A percentile compares a stretch with the other conserved stretches of the same genome.
These are phyloP conservation scores for Choristoneura fumiferana DNA, from an alignment of 1,140 invertebrate genomes.

Conservation along the genomic window DNA sequence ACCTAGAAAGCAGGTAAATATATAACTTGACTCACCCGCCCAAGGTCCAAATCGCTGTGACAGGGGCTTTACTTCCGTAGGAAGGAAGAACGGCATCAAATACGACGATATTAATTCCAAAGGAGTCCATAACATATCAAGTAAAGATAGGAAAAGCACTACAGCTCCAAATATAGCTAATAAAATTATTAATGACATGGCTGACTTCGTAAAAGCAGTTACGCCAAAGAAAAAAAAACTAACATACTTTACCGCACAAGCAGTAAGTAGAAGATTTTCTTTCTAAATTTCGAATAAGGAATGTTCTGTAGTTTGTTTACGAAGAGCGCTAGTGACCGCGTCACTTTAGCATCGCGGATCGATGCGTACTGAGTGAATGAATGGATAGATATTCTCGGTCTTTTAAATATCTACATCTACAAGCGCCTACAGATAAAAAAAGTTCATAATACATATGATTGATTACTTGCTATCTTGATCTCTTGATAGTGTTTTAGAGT, in stretches of 20 bases:
- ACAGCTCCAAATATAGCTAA: conserved; percentile 67
- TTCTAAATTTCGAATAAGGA: not conserved
- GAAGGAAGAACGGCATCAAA: conserved; percentile 79
- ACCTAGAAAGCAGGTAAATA: not conserved
- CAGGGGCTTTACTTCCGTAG: conserved; percentile 73
- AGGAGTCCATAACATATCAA: conserved; percentile 77
- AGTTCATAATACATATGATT: too few species aligned
- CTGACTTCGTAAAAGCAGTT: conserved; percentile 19
- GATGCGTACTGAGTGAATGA: conserved; percentile 7
- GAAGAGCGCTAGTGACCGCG: not conserved
- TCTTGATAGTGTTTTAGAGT: too few species aligned
- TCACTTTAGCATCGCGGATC: not conserved
- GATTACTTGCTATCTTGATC: too few species aligned
- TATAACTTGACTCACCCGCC: conserved; percentile 72
- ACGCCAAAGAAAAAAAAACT: conserved; percentile 1
- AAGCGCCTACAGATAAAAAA: too few species aligned
- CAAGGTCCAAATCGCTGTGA: conserved; percentile 79
- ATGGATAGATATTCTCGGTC: not conserved
- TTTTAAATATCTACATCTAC: not conserved
- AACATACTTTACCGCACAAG: not conserved
- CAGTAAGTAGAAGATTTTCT: not conserved
- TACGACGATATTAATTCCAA: conserved; percentile 71
- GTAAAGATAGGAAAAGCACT: conserved; percentile 55
- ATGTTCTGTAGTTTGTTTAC: conserved; percentile 10
- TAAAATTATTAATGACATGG: conserved; percentile 42